Evolutionary conservation across 2,888 invertebrate genomes (phyloP), one percentile per base, ranked within the genome.

Genomic region (Reticulitermes lucifugus): DNA sequence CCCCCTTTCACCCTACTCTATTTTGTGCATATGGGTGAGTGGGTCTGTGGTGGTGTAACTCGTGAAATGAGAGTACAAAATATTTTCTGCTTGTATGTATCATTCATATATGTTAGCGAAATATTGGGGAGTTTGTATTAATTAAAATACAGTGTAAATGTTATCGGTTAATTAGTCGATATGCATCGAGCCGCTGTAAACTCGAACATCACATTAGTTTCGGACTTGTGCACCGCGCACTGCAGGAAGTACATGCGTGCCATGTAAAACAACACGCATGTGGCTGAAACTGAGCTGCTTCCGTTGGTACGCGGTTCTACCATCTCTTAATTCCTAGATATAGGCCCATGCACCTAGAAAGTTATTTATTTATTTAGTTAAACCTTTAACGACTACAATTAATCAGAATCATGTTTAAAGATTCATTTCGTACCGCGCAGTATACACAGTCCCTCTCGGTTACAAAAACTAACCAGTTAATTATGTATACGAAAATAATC

Each of bases 151-250:
- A 77, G 46, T 77, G 77, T 77, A 51, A 77, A 77, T 77, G 77
- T 77, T 77, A 77, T 77, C 51, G 77, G 77, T 77, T 77, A 77
- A 77, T 77, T 77, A 77, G 77, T 77, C 77, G 77, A 77, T 77
- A 77, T 77, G 77, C 77, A 77, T 51, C 51, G 77, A 41, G 51
- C 10, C 21, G 22, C 18, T 41, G 41, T 41, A 29, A 73, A 29
- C 41, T 21, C 73, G 29, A 29, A 29, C 73, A 29, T 73, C 51
- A 25, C 77, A 77, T 77, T 77, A 77, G 77, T 51, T 77, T 6
- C 41, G 77, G 46, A 77, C 51, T 22, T 77, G 77, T 77, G 22
- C 73, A 41, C 35, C 41, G 18, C 2, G 73, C 73, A 35, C 51
- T 46, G 12, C 77, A 25, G 21, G 41, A 77, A n/a, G 77, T 51